Percentiles rank a stretch among this genome's conserved stretches.
Conservation (phyloP, 2,113 vertebrate species). For the Lipophrys pholis region DNA sequence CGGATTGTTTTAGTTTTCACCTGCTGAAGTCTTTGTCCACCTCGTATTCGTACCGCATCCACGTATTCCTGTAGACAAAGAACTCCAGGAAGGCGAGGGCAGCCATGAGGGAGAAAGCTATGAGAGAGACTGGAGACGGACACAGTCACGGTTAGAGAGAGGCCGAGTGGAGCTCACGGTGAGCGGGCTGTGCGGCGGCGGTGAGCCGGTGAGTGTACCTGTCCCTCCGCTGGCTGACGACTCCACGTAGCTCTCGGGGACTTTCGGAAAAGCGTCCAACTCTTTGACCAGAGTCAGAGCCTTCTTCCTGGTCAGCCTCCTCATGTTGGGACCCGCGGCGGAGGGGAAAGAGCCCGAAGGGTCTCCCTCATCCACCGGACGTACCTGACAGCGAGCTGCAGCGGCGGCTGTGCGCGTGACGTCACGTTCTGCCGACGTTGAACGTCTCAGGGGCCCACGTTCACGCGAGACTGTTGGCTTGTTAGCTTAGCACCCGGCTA, state of each 20-base stretch:
- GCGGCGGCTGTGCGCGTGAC: too few relatives aligned
- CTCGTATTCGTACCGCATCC: constrained; percentile 99
- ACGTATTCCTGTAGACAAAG: constrained; percentile 94
- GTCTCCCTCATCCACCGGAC: constrained; percentile 28
- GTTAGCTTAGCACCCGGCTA: background rate
- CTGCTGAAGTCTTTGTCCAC: constrained; percentile 98
- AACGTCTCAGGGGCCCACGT: constrained; percentile 28
- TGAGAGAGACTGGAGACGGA: constrained; percentile 88
- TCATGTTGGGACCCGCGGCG: constrained; percentile 85
- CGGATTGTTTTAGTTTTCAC: constrained; percentile 68
- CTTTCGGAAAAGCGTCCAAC: constrained; percentile 97
- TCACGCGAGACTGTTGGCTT: background rate
- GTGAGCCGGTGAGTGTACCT: constrained; percentile 45
- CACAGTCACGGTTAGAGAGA: too few relatives aligned
- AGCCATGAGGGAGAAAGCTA: constrained; percentile 94
- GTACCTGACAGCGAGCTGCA: background rate
- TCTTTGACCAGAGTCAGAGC: constrained; percentile 95
- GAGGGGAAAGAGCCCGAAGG: constrained; percentile 1
- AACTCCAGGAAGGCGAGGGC: constrained; percentile 94
- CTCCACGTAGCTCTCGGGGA: constrained; percentile 97
- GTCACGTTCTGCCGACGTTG: constrained; percentile 16
- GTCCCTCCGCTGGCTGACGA: constrained; percentile 86
- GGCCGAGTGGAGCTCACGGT: too few relatives aligned
- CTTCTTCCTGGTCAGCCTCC: constrained; percentile 94
- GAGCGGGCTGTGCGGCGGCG: too few relatives aligned